These are phyloP conservation scores for Kuschelorhynchus macadamiae DNA, from an alignment of 2,888 invertebrate genomes.

Conservation along the genomic window DNA sequence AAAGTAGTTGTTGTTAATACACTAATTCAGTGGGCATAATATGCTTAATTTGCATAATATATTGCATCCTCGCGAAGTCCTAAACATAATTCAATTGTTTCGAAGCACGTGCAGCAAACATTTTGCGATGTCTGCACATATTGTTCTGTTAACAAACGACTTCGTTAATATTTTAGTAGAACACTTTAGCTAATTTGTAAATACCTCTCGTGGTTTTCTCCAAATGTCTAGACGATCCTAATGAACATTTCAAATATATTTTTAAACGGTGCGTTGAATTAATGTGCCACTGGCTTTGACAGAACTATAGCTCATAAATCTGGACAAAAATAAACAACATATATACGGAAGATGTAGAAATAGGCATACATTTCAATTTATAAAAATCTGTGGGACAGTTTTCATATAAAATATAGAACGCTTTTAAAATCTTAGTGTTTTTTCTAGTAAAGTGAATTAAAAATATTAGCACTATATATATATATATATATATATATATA, in stretches of 20 bases:
- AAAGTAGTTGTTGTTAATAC: too few species aligned
- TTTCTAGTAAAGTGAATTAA: too few species aligned
- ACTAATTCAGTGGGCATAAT: too few species aligned
- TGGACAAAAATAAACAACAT: slow-evolving; percentile 13
- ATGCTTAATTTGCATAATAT: too few species aligned
- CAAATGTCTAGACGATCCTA: slow-evolving; percentile 32
- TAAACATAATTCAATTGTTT: too few species aligned
- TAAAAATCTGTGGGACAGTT: slow-evolving; percentile 3
- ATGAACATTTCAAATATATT: slow-evolving; percentile 38
- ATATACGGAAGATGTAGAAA: slow-evolving; percentile 21
- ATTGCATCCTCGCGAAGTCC: too few species aligned
- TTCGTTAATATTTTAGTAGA: slow-evolving; percentile 7
- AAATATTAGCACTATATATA: too few species aligned
- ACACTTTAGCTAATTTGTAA: slow-evolving; percentile 20
- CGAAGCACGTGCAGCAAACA: too few species aligned
- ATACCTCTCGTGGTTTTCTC: slow-evolving; percentile 4
- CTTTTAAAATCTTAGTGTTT: too few species aligned
- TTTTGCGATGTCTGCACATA: too few species aligned
- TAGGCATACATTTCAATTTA: slow-evolving; percentile 3
- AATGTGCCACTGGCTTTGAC: slow-evolving; percentile 27
- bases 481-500: too few species aligned
- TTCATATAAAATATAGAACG: too few species aligned
- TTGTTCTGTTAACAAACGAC: neutral
- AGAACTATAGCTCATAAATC: slow-evolving; percentile 29
- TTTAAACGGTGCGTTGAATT: slow-evolving; percentile 36